These are phyloP conservation scores for Aethina tumida DNA, from an alignment of 1,140 invertebrate genomes.

Conservation along the genomic window DNA sequence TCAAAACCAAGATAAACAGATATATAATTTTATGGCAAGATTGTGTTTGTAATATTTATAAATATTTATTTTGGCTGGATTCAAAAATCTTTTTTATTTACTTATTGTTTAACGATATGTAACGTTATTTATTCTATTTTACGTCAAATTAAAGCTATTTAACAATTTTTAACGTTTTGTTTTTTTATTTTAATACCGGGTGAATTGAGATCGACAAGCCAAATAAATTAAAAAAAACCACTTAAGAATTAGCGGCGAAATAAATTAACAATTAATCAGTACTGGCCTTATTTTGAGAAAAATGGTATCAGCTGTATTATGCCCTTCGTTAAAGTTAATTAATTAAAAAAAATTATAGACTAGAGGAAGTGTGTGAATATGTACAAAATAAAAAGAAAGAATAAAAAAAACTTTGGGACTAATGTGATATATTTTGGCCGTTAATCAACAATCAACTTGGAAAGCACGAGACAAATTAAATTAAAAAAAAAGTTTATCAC, in stretches of 20 bases:
- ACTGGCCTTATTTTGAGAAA: slow-evolving; percentile 9
- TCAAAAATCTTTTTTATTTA: slow-evolving; percentile 16
- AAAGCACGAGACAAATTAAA: slow-evolving; percentile 6
- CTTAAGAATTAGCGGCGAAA: slow-evolving; percentile 1
- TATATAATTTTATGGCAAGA: too few species aligned
- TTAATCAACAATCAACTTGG: not conserved
- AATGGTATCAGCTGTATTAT: slow-evolving; percentile 10
- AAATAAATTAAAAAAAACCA: not conserved
- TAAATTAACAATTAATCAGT: slow-evolving; percentile 6
- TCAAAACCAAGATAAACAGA: slow-evolving; percentile 6
- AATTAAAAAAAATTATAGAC: slow-evolving; percentile 14
- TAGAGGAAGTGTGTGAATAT: slow-evolving; percentile 12
- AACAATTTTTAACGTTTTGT: too few species aligned
- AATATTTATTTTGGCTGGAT: slow-evolving; percentile 19
- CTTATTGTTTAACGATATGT: slow-evolving; percentile 26
- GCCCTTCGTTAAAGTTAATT: slow-evolving; percentile 22
- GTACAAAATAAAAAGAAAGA: slow-evolving; percentile 10
- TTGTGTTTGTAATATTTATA: slow-evolving; percentile 8
- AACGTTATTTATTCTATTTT: slow-evolving; percentile 16
- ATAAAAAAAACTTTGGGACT: slow-evolving; percentile 21
- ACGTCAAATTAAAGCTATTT: slow-evolving; percentile 18
- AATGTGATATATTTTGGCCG: not conserved
- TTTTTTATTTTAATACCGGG: too few species aligned
- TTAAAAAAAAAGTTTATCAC: slow-evolving; percentile 28
- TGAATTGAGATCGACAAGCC: slow-evolving; percentile 9